Conservation (phyloP, 2,888 invertebrate genomes). For the Troilus luridus region DNA sequence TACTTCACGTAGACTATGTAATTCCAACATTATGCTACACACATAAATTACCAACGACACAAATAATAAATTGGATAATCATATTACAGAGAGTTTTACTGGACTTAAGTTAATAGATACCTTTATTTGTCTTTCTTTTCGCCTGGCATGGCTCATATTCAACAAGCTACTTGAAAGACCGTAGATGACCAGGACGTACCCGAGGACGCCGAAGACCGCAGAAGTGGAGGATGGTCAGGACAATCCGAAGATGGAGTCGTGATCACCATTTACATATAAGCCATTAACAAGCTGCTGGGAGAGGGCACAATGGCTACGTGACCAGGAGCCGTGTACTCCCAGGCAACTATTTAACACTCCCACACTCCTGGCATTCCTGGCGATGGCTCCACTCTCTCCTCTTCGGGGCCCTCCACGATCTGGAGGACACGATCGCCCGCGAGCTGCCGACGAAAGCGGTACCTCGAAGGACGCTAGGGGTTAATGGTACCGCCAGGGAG, state of each 20-base stretch:
- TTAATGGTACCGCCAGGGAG: background rate
- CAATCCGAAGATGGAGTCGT: slow-evolving; percentile 51
- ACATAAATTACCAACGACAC: too few species aligned
- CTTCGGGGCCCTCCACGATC: slow-evolving; percentile 37
- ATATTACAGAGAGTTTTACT: too few species aligned
- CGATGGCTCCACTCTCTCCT: slow-evolving; percentile 17
- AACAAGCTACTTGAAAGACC: background rate
- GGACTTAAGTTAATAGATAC: too few species aligned
- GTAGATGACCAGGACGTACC: background rate
- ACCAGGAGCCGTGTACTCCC: slow-evolving; percentile 43
- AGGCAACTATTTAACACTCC: slow-evolving; percentile 54
- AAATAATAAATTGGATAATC: too few species aligned
- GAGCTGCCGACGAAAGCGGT: background rate
- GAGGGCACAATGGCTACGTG: slow-evolving; percentile 54
- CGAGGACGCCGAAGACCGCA: background rate
- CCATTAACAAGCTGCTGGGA: slow-evolving; percentile 54
- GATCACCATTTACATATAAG: slow-evolving; percentile 58
- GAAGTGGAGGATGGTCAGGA: slow-evolving; percentile 9
- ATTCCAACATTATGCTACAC: too few species aligned
- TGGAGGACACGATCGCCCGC: background rate
- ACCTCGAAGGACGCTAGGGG: background rate
- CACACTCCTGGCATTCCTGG: slow-evolving; percentile 37
- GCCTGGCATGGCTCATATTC: background rate
- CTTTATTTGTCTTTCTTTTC: too few species aligned
- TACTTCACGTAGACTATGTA: too few species aligned